These are phyloP conservation scores for Phalanger gymnotis DNA, from an alignment of 2,797 vertebrate species.

Conservation along the genomic window DNA sequence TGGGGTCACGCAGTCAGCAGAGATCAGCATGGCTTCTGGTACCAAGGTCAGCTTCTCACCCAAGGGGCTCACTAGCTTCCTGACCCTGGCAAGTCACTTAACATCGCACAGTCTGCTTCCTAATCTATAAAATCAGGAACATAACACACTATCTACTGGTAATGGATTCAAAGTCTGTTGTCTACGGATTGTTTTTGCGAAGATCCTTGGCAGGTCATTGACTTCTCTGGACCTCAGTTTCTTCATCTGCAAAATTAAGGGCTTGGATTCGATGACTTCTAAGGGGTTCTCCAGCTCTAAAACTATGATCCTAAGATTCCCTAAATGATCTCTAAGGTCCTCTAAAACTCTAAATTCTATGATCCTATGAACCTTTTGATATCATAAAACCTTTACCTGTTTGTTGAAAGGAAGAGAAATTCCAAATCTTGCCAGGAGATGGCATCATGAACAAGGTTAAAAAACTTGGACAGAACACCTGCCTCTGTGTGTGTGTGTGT, in stretches of 20 bases:
- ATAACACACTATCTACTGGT: background rate
- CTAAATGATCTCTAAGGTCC: background rate
- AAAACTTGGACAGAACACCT: background rate
- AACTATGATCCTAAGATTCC: background rate
- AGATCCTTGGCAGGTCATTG: background rate
- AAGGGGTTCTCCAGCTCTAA: background rate
- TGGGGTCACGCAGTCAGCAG: background rate
- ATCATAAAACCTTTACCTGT: conserved; percentile 10
- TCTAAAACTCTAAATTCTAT: background rate
- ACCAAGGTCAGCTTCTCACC: background rate
- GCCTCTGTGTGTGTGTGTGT: background rate
- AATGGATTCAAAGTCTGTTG: background rate
- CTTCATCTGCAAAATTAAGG: background rate
- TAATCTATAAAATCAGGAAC: background rate
- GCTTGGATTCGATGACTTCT: background rate
- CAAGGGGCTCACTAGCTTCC: background rate
- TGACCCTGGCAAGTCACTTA: background rate
- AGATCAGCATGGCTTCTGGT: background rate
- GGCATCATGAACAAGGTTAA: conserved; percentile 53
- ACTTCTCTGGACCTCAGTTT: background rate
- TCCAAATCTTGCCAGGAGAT: conserved; percentile 54
- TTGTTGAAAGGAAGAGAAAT: conserved; percentile 56
- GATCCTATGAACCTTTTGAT: background rate
- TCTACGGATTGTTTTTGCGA: background rate
- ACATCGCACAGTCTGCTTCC: background rate